phyloP scores from a whole-genome alignment of 2,888 invertebrate species.

The Oscheius sp. region DNA sequence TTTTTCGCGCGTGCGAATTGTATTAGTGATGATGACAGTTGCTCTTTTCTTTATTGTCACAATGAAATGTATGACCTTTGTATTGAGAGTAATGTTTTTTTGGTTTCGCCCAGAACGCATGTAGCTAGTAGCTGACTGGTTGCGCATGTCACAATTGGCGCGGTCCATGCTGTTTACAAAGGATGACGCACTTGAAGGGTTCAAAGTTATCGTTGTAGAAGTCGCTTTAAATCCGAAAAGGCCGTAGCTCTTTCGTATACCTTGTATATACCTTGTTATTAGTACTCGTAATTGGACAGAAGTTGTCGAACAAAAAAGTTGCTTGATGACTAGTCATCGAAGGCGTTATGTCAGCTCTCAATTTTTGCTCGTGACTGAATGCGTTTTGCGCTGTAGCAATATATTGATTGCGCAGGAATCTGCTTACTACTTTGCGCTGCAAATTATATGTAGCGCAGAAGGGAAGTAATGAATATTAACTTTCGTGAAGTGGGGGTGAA shows the following conservation, averaged over 20 bases:
- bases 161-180: constrained; percentile 25
- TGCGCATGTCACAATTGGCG: constrained; percentile 23
- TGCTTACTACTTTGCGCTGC: constrained; percentile 16
- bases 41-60: too few relatives aligned
- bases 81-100: too few relatives aligned
- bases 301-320: background rate
- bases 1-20: too few relatives aligned
- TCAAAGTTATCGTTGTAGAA: constrained; percentile 20
- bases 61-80: too few relatives aligned
- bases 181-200: constrained; percentile 19
- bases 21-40: too few relatives aligned
- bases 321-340: background rate
- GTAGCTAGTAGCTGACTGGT: constrained; percentile 21
- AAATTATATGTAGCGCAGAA: constrained; percentile 16
- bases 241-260: background rate
- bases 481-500: background rate
- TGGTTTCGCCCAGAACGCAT: constrained; percentile 9
- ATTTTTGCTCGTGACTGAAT: constrained; percentile 14
- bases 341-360: constrained; percentile 2
- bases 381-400: constrained; percentile 24
- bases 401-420: constrained; percentile 25
- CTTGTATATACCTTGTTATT: background rate
- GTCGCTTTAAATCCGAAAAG: background rate
- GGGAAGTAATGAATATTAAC: constrained; percentile 17
- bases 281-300: too few relatives aligned